Evolutionary conservation across 2,113 vertebrate species (phyloP).

Genomic region (Chaetops frenatus): DNA sequence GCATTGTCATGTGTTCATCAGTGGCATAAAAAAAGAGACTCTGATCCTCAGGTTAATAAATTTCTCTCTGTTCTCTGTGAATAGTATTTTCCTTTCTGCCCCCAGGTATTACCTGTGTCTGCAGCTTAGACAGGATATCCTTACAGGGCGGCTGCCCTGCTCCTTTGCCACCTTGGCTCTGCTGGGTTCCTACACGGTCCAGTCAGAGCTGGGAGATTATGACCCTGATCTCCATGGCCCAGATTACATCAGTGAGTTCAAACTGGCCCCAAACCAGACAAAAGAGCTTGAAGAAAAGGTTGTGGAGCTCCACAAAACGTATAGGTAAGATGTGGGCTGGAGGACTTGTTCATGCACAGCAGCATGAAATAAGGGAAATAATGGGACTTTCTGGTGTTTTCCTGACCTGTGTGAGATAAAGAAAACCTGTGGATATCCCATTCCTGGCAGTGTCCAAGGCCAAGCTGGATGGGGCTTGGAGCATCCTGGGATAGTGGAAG

Average conservation of each 20-base stretch:
- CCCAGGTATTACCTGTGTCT: slow-evolving; percentile 89
- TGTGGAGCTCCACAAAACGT: slow-evolving; percentile 91
- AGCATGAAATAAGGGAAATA: not conserved
- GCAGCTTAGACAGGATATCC: slow-evolving; percentile 92
- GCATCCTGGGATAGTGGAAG: not conserved
- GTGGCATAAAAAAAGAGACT: not conserved
- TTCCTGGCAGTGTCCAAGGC: not conserved
- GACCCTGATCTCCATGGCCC: slow-evolving; percentile 85
- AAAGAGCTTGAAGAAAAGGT: slow-evolving; percentile 96
- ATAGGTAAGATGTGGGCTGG: slow-evolving; percentile 71
- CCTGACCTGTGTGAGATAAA: not conserved
- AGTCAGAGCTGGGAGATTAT: slow-evolving; percentile 94
- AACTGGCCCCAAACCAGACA: slow-evolving; percentile 88
- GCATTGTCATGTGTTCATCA: not conserved
- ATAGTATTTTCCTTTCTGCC: not conserved
- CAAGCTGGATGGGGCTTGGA: not conserved
- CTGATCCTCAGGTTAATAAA: not conserved
- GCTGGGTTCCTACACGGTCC: slow-evolving; percentile 91
- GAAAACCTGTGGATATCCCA: not conserved
- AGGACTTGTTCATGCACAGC: not conserved
- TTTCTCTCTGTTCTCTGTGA: not conserved
- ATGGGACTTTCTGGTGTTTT: not conserved
- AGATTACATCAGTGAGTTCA: slow-evolving; percentile 87
- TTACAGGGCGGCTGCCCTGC: slow-evolving; percentile 85
- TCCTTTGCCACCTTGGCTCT: slow-evolving; percentile 95